Evolutionary conservation across 2,113 vertebrate genomes (phyloP), one percentile per base, ranked within the genome.

Genomic region (Passer montanus): DNA sequence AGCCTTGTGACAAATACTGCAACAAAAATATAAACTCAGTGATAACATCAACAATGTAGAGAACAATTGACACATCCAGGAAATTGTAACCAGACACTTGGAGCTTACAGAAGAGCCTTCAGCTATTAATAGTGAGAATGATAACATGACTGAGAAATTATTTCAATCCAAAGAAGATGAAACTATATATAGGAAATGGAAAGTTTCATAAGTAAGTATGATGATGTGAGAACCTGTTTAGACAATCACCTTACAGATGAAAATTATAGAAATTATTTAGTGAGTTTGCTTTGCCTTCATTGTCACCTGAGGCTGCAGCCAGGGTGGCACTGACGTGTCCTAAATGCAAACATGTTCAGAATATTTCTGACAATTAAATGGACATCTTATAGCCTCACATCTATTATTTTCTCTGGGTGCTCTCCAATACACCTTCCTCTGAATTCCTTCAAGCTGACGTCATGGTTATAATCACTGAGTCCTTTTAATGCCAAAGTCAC

Each of bases 1-100:
- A 81, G 67, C 68, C 87, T 66, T 28, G 12, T 94, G 93, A 95
- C 80, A 96, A 95, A 93, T 35, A 62, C 33, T 44, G 50, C 84
- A 83, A 81, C 26, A 94, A 55, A 84, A 78, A 56, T n/a, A 6
- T 21, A 79, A 37, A 22, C 31, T 87, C 20, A 19, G 21, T 47
- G 52, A 55, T 49, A 78, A 19, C 13, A 39, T 47, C 31, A 95
- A 68, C 84, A 50, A 46, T 37, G 28, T 47, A 84, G 80, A 95
- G 63, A 84, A 77, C 33, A 20, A 37, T 10, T 86, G 74, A 76
- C 62, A 59, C 50, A 72, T 68, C 28, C 35, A 53, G 30, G 15
- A 27, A 84, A 70, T 13, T 43, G 39, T 62, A 92, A 89, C 10
- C 16, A 77, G 53, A 35, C 14, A 33, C 23, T 26, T 53, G 49